phyloP scores from a whole-genome alignment of 2,797 vertebrate species.

The Gadopsis bispinosus region DNA sequence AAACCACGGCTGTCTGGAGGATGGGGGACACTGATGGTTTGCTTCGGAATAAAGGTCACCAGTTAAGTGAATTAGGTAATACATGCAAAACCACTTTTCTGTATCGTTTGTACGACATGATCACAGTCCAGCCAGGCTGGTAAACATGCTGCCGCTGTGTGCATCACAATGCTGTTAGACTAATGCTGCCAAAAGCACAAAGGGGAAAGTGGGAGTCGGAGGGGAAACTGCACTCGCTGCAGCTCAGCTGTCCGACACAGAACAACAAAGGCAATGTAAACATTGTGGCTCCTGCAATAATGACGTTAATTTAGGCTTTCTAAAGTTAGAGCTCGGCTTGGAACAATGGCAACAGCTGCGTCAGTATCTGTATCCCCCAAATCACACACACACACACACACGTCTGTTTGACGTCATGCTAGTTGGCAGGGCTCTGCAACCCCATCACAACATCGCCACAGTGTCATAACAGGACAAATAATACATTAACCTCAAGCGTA shows the following conservation, averaged over 20 bases:
- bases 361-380: conserved; percentile 44
- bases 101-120: not conserved
- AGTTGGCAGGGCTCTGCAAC: too few species aligned
- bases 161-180: not conserved
- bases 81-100: conserved; percentile 12
- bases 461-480: too few species aligned
- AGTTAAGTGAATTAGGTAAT: not conserved
- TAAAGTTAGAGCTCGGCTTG: conserved; percentile 24
- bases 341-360: conserved; percentile 48
- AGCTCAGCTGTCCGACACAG: conserved; percentile 38
- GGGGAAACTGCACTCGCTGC: conserved; percentile 7
- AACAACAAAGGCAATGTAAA: conserved; percentile 53
- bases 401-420: not conserved
- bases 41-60: not conserved
- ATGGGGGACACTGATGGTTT: not conserved
- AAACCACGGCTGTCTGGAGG: not conserved
- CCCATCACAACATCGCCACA: too few species aligned
- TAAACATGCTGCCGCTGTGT: conserved; percentile 1
- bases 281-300: conserved; percentile 35
- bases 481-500: too few species aligned
- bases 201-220: not conserved
- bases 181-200: conserved; percentile 11
- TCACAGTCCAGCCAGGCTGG: conserved; percentile 6
- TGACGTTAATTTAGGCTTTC: conserved; percentile 40
- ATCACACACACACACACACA: conserved; percentile 12